These are phyloP conservation scores for Leucophenga varia DNA, from an alignment of 1,140 invertebrate genomes.

Conservation along the genomic window DNA sequence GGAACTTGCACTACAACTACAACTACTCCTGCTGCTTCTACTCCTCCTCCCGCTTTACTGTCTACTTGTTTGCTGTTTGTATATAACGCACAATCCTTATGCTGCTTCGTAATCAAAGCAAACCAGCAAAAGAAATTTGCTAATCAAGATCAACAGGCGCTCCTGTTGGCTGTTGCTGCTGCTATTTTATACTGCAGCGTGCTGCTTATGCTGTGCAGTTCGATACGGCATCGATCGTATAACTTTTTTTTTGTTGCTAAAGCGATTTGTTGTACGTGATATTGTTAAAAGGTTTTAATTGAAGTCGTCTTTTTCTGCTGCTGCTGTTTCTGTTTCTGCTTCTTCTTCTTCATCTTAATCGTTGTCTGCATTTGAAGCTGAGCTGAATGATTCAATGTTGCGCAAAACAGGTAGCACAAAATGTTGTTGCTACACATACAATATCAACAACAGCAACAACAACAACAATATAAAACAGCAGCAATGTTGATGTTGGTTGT, in stretches of 20 bases:
- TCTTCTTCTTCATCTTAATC: constrained; percentile 4
- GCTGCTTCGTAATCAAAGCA: too few relatives aligned
- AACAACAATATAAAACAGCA: constrained; percentile 3
- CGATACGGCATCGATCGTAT: too few relatives aligned
- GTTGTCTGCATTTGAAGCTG: neutral
- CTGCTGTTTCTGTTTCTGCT: neutral
- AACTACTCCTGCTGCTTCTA: neutral
- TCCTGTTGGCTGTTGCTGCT: too few relatives aligned
- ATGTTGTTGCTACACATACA: constrained; percentile 19
- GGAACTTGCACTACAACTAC: constrained; percentile 12
- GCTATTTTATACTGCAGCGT: too few relatives aligned
- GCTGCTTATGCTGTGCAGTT: too few relatives aligned
- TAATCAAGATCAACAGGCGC: too few relatives aligned
- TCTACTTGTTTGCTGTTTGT: neutral
- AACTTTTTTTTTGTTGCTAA: too few relatives aligned
- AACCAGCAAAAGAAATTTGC: too few relatives aligned
- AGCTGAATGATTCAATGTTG: neutral
- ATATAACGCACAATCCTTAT: neutral
- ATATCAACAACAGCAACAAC: constrained; percentile 13
- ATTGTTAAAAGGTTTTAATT: constrained; percentile 57
- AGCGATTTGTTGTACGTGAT: constrained; percentile 49
- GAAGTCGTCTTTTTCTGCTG: constrained; percentile 37
- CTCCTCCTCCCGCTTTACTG: too few relatives aligned
- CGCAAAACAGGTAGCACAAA: constrained; percentile 50
- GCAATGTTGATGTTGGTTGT: constrained; percentile 7